A percentile compares a stretch with the other conserved stretches of the same genome.
Conservation (phyloP, 2,888 invertebrate genomes). For the Andrena chrysosceles region DNA sequence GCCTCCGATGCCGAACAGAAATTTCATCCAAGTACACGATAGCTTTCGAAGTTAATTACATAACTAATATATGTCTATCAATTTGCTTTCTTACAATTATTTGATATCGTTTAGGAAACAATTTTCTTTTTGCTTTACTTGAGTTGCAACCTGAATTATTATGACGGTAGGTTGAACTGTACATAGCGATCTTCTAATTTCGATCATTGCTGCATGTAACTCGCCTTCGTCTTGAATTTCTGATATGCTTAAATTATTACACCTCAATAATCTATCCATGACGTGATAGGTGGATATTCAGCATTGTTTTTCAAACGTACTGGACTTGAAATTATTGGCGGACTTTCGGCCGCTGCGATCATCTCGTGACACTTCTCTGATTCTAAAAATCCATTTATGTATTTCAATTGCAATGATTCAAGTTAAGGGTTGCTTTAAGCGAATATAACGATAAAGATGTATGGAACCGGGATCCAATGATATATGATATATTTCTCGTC, state of each 20-base stretch:
- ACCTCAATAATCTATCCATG: constrained; percentile 86
- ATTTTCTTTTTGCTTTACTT: constrained; percentile 17
- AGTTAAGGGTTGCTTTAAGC: constrained; percentile 48
- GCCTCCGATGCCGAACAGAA: constrained; percentile 21
- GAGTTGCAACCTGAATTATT: constrained; percentile 41
- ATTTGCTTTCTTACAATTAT: constrained; percentile 1
- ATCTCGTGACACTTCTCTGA: constrained; percentile 91
- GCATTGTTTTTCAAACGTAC: constrained; percentile 93
- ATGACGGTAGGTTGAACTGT: constrained; percentile 44
- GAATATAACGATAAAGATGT: constrained; percentile 75
- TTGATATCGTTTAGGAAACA: constrained; percentile 19
- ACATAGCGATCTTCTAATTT: constrained; percentile 44
- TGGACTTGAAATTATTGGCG: constrained; percentile 87
- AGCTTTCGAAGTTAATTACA: constrained; percentile 15
- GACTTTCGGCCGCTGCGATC: constrained; percentile 90
- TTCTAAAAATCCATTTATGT: constrained; percentile 85
- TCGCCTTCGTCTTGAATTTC: constrained; percentile 44
- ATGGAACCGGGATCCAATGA: constrained; percentile 64
- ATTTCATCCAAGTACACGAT: constrained; percentile 17
- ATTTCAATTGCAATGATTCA: constrained; percentile 35
- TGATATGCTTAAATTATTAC: constrained; percentile 72
- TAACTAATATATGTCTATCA: constrained; percentile 34
- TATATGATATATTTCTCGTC: constrained; percentile 56
- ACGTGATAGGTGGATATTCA: constrained; percentile 93
- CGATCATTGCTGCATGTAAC: constrained; percentile 46